Evolutionary conservation across 2,888 invertebrate genomes (phyloP).

Genomic region (Drosophila anomalata): DNA sequence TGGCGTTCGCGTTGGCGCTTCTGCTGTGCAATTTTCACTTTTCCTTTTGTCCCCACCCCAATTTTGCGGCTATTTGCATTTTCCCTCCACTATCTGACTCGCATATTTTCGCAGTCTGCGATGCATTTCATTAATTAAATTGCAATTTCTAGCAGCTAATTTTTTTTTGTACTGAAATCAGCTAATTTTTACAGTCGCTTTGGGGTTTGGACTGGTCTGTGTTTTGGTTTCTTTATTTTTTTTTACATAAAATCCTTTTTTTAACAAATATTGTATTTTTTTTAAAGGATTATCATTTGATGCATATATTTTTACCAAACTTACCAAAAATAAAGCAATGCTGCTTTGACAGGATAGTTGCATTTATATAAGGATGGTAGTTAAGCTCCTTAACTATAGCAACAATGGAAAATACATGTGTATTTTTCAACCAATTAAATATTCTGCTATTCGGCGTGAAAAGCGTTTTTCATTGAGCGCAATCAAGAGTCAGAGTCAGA

Average conservation of each 20-base stretch:
- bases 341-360: slow-evolving; percentile 3
- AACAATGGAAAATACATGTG: background rate
- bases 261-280: slow-evolving; percentile 1
- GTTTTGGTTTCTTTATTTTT: background rate
- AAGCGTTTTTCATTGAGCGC: slow-evolving; percentile 4
- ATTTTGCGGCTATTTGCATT: slow-evolving; percentile 44
- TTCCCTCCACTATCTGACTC: slow-evolving; percentile 22
- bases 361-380: background rate
- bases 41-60: slow-evolving; percentile 16
- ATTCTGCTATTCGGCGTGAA: background rate
- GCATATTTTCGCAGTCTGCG: slow-evolving; percentile 49
- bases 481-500: slow-evolving; percentile 9
- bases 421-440: slow-evolving; percentile 20
- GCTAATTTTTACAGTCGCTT: slow-evolving; percentile 56
- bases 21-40: slow-evolving; percentile 49
- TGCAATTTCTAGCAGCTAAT: slow-evolving; percentile 58
- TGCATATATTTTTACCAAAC: background rate
- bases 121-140: slow-evolving; percentile 73
- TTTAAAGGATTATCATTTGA: slow-evolving; percentile 15
- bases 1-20: background rate
- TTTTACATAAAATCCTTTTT: slow-evolving; percentile 7
- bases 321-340: background rate
- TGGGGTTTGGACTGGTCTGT: background rate
- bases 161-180: slow-evolving; percentile 15
- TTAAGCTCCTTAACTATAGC: slow-evolving; percentile 18